A percentile compares a stretch with the other conserved stretches of the same genome.
phyloP scores from a whole-genome alignment of 2,888 invertebrate genomes.

The Euplexia lucipara region DNA sequence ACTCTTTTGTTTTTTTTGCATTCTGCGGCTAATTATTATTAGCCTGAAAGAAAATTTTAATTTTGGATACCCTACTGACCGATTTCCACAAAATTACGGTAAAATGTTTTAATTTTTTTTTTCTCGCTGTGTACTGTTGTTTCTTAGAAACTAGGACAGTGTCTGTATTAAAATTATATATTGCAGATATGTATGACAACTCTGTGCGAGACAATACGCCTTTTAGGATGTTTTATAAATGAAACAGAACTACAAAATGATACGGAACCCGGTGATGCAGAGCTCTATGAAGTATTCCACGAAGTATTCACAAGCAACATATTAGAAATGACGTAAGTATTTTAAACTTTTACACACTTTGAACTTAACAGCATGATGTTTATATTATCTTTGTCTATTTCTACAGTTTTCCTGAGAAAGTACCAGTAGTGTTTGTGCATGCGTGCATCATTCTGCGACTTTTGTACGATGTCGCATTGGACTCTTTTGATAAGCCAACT shows the following conservation, averaged over 20 bases:
- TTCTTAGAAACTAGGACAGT: too few relatives aligned
- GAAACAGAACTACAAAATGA: constrained; percentile 87
- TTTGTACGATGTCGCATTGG: constrained; percentile 98
- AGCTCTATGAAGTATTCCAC: constrained; percentile 92
- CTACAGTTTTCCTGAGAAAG: constrained; percentile 92
- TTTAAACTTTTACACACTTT: not conserved
- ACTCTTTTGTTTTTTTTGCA: too few relatives aligned
- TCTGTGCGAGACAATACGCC: constrained; percentile 97
- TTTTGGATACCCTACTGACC: too few relatives aligned
- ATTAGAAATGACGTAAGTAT: constrained; percentile 92
- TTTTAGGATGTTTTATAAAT: constrained; percentile 96
- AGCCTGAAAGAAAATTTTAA: too few relatives aligned
- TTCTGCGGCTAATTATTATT: too few relatives aligned
- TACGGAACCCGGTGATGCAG: constrained; percentile 82
- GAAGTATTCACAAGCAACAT: constrained; percentile 95
- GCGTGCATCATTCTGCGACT: constrained; percentile 96
- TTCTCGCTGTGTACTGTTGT: too few relatives aligned
- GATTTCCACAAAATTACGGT: too few relatives aligned
- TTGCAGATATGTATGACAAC: constrained; percentile 97
- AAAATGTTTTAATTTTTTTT: too few relatives aligned
- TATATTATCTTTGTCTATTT: constrained; percentile 19
- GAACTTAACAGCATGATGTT: constrained; percentile 28
- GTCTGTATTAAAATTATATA: not conserved
- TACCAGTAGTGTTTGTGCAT: constrained; percentile 95
- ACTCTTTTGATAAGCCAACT: constrained; percentile 97